phyloP scores from a whole-genome alignment of 2,113 vertebrate species.

The Spermophilus dauricus region DNA sequence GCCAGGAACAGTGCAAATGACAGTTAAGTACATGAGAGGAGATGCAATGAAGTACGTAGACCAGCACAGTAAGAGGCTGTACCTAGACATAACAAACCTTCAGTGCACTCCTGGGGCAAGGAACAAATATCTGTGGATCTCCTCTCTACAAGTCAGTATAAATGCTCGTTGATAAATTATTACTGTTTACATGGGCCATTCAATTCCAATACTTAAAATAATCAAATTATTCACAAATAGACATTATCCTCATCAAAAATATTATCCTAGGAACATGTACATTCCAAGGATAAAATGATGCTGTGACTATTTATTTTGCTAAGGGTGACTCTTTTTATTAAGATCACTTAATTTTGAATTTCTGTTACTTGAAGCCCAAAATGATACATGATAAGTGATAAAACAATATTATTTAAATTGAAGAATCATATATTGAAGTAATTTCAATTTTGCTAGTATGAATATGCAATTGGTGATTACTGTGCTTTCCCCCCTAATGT shows the following conservation, averaged over 20 bases:
- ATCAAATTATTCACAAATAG: neutral
- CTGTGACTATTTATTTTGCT: neutral
- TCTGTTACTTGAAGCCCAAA: neutral
- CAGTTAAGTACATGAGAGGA: neutral
- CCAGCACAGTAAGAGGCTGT: neutral
- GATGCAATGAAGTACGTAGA: neutral
- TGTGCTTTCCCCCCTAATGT: neutral
- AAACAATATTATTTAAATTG: slow-evolving; percentile 16
- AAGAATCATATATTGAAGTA: neutral
- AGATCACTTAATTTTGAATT: neutral
- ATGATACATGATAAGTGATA: neutral
- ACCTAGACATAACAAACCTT: neutral
- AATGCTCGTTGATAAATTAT: neutral
- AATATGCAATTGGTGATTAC: neutral
- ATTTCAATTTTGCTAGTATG: neutral
- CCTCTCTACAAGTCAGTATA: neutral
- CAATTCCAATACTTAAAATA: neutral
- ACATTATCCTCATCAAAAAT: neutral
- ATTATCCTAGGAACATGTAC: neutral
- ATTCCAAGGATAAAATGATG: neutral
- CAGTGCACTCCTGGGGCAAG: neutral
- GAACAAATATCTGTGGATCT: neutral
- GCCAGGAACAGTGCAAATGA: neutral
- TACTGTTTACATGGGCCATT: neutral
- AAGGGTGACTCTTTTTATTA: neutral